These are phyloP conservation scores for Montipora foliosa DNA, from an alignment of 64 coral and sea anemone genomes.

Conservation along the genomic window DNA sequence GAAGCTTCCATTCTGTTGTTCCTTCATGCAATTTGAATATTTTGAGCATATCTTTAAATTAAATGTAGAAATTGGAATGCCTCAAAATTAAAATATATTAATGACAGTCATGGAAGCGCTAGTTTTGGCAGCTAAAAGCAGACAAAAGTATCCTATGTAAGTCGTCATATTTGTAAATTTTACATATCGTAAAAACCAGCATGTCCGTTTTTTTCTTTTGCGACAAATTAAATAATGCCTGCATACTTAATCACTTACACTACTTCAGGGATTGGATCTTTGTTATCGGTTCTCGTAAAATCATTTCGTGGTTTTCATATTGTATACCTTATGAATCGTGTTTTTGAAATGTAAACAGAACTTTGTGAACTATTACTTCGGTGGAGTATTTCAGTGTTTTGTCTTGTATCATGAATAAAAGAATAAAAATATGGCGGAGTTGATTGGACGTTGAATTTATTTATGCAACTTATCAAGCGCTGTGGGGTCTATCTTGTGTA, in stretches of 20 bases:
- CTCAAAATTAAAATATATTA: no score
- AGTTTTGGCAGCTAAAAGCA: background rate
- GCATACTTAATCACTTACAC: background rate
- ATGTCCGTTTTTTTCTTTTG: no score
- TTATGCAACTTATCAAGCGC: slow-evolving; percentile 33
- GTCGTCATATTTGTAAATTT: background rate
- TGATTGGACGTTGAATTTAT: slow-evolving; percentile 42
- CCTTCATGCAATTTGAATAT: background rate
- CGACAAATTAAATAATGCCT: slow-evolving; percentile 25
- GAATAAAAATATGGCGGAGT: background rate
- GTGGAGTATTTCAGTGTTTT: slow-evolving; percentile 6
- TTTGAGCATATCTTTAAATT: background rate
- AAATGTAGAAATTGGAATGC: background rate
- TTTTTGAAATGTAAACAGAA: slow-evolving; percentile 82
- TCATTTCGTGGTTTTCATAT: slow-evolving; percentile 21
- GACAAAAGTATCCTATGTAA: background rate
- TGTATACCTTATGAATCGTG: background rate
- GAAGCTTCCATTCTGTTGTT: background rate
- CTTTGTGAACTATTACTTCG: slow-evolving; percentile 6
- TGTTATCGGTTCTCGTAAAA: background rate
- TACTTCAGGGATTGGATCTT: background rate
- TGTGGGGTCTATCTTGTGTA: background rate
- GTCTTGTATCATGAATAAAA: background rate
- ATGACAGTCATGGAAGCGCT: background rate
- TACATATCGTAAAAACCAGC: no score